Base-by-base conservation (phyloP, 1,140 invertebrate genomes). In the Rhagoletis pomonella region DNA sequence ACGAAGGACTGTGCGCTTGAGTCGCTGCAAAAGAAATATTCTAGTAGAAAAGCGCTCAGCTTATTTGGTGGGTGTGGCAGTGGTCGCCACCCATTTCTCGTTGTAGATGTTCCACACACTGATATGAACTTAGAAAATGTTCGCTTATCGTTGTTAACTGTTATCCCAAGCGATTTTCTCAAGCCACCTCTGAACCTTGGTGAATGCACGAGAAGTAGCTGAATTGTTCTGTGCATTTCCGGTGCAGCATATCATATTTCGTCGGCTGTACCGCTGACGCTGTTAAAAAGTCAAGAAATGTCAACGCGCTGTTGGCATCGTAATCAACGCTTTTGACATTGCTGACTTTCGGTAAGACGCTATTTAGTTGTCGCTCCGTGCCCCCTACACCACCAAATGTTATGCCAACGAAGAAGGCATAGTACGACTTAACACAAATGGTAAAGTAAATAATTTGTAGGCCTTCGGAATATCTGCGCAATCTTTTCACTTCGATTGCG, bases 311-410 rank as follows among this genome's bases (percentile, higher is more conserved):
- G 73, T 55, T 14, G n/a, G 47, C 47, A 55, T 55, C 19, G 73
- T 81, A 81, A 81, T 81, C 73, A 58, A 81, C 73, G 73, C 47
- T 81, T 81, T 81, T 81, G 73, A 81, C 73, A 81, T 81, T 81
- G 50, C n/a, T 81, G 50, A 81, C 73, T 81, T 58, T 81, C 14
- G 19, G 47, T 19, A n/a, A 73, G 67, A 7, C 50, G 5, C 50
- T 5, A 5, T 7, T 62, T 62, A 14, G 12, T 62, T 47, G 19
- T 10, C 44, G 17, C n/a, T 55, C n/a, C 17, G 47, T 55, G 47
- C 47, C 17, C 14, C 17, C 50, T n/a, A 14, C 12, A 17, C n/a
- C 17, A 29, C 29, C 29, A 29, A 7, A 62, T 62, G 17, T 14
- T 62, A 17, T 62, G 60, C 60, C 60, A n/a, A 14, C 12, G 4